phyloP scores from a whole-genome alignment of 2,797 vertebrate genomes.

The Pangasius larnaudii region DNA sequence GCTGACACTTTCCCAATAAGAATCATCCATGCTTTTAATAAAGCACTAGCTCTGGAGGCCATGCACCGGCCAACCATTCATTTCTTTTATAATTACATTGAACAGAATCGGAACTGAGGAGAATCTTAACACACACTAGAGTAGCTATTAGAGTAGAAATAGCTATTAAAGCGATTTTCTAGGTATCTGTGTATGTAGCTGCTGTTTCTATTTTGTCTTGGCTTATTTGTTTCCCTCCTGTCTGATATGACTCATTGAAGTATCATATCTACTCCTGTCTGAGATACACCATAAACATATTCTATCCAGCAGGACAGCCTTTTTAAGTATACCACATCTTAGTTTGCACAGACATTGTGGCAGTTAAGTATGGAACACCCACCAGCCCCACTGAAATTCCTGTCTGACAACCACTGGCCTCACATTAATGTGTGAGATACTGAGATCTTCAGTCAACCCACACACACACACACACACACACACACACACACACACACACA shows the following conservation, averaged over 20 bases:
- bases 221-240: background rate
- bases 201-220: slow-evolving; percentile 4
- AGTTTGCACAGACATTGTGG: slow-evolving; percentile 23
- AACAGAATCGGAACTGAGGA: slow-evolving; percentile 40
- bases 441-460: slow-evolving; percentile 34
- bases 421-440: slow-evolving; percentile 16
- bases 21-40: slow-evolving; percentile 58
- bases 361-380: slow-evolving; percentile 38
- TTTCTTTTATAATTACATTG: slow-evolving; percentile 54
- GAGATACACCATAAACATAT: slow-evolving; percentile 13
- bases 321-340: slow-evolving; percentile 26
- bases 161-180: slow-evolving; percentile 43
- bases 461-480: too few relatives aligned
- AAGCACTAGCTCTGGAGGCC: slow-evolving; percentile 44
- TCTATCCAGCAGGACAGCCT: slow-evolving; percentile 5
- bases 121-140: slow-evolving; percentile 43
- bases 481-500: background rate
- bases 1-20: slow-evolving; percentile 56
- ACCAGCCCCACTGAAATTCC: slow-evolving; percentile 29
- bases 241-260: background rate
- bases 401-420: slow-evolving; percentile 16
- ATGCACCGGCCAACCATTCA: slow-evolving; percentile 39
- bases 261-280: slow-evolving; percentile 12
- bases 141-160: slow-evolving; percentile 20
- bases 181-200: slow-evolving; percentile 18